Evolutionary conservation across 1,140 invertebrate species (phyloP), one percentile per base, ranked within the genome.

Genomic region (Odontomachus brunneus): DNA sequence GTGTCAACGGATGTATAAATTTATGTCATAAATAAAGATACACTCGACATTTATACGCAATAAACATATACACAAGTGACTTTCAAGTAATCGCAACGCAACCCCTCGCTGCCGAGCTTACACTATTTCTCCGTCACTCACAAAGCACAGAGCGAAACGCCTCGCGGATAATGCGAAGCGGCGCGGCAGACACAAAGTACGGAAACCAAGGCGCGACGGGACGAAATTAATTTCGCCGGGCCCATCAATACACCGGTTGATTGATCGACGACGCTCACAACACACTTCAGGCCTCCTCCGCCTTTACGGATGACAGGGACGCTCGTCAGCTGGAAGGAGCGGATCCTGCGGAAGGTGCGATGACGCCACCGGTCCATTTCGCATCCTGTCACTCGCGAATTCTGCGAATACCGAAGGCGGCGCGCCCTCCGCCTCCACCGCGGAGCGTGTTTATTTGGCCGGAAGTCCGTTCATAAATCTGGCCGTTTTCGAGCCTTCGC

Each of bases 401-500:
- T 89, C 88, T 85, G 49, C 44, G 53, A 48, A 89, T 89, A 59
- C 88, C 88, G 85, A 86, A 84, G 89, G 78, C 88, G 59, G 38
- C 38, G 38, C 9, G 9, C 38, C 9, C 38, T 44, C 22, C 63
- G 59, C 55, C 69, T 33, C 63, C 29, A 53, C 19, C 76, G 55
- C 62, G 53, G 59, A 48, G 81, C 85, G 85, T 91, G 90, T 91
- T 91, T 91, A 91, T 91, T 91, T 91, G 89, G 90, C 87, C 91
- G 89, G 89, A 90, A 91, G 88, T 90, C 88, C 89, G 89, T 91
- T 91, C 90, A 91, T 91, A 91, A 91, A 91, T 91, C 91, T 91
- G 88, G 88, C 91, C 90, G 90, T 91, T 91, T 91, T 91, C 90
- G 85, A 91, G 89, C 87, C 82, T 88, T 11, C 9, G 38, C 38